Percentiles rank a stretch among this genome's conserved stretches.
These are phyloP conservation scores for Apeltes quadracus DNA, from an alignment of 2,113 vertebrate species.

Conservation along the genomic window DNA sequence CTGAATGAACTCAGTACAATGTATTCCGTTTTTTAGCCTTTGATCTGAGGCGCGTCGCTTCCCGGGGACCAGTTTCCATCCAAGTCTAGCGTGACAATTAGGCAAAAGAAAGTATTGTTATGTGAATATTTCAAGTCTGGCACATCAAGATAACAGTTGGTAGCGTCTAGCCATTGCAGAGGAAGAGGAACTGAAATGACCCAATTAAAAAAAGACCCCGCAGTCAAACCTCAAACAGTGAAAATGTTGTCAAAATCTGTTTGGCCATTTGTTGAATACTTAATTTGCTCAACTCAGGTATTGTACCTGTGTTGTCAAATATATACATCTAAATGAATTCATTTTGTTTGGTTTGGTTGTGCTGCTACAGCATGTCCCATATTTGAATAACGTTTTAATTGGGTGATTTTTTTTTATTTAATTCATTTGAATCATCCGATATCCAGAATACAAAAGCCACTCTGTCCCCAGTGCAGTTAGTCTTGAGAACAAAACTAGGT, in stretches of 20 bases:
- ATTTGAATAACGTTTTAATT: neutral
- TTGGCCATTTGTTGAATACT: constrained; percentile 23
- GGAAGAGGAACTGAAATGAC: neutral
- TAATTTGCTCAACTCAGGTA: constrained; percentile 1
- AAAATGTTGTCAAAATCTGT: neutral
- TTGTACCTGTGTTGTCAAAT: neutral
- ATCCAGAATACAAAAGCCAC: neutral
- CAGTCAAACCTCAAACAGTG: neutral
- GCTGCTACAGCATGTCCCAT: neutral
- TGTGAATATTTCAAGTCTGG: neutral
- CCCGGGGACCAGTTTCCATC: no score
- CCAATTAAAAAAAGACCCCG: neutral
- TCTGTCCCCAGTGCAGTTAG: neutral
- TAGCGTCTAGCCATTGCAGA: neutral
- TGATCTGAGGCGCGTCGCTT: neutral
- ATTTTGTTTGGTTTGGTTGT: no score
- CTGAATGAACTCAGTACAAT: neutral
- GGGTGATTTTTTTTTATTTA: no score
- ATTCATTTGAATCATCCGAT: neutral
- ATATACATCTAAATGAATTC: neutral
- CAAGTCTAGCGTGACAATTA: neutral
- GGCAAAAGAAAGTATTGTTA: neutral
- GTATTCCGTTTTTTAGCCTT: neutral
- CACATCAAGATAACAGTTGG: neutral
- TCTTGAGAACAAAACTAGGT: neutral